Percentiles rank a stretch among this genome's conserved stretches.
These are phyloP conservation scores for Phortica okadai DNA, from an alignment of 2,888 invertebrate species.

Conservation along the genomic window DNA sequence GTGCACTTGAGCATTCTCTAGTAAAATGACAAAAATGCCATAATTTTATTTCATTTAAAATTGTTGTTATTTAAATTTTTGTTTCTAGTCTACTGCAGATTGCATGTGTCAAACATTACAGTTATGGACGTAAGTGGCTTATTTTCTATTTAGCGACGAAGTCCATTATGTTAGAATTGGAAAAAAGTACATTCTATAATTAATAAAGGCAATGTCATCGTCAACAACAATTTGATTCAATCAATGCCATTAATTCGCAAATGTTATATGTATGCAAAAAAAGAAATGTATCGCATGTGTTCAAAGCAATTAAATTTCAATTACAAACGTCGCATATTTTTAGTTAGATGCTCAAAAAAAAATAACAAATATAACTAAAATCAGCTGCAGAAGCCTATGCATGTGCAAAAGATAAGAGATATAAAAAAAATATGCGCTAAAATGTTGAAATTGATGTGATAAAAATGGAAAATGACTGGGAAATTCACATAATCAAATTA, in stretches of 20 bases:
- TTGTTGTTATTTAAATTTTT: neutral
- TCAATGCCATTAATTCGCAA: too few relatives aligned
- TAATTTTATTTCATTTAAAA: conserved; percentile 47
- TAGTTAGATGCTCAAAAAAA: neutral
- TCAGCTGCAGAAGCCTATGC: neutral
- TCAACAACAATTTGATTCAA: too few relatives aligned
- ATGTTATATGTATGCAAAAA: too few relatives aligned
- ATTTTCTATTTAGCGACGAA: conserved; percentile 9
- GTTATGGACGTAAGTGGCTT: conserved; percentile 58
- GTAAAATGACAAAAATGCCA: conserved; percentile 63
- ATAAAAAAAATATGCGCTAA: too few relatives aligned
- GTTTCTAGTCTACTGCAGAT: too few relatives aligned
- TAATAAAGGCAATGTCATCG: neutral
- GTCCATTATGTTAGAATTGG: neutral
- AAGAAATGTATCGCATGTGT: too few relatives aligned
- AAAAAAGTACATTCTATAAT: neutral
- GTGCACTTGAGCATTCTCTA: conserved; percentile 69
- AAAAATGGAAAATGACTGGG: conserved; percentile 28
- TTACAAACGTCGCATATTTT: neutral
- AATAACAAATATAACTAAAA: neutral
- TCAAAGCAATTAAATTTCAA: neutral
- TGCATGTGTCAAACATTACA: neutral
- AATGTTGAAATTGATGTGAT: too few relatives aligned
- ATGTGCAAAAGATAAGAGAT: too few relatives aligned
- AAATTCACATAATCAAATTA: conserved; percentile 71